Evolutionary conservation across 2,797 vertebrate species (phyloP).

Genomic region (Threskiornis aethiopicus): DNA sequence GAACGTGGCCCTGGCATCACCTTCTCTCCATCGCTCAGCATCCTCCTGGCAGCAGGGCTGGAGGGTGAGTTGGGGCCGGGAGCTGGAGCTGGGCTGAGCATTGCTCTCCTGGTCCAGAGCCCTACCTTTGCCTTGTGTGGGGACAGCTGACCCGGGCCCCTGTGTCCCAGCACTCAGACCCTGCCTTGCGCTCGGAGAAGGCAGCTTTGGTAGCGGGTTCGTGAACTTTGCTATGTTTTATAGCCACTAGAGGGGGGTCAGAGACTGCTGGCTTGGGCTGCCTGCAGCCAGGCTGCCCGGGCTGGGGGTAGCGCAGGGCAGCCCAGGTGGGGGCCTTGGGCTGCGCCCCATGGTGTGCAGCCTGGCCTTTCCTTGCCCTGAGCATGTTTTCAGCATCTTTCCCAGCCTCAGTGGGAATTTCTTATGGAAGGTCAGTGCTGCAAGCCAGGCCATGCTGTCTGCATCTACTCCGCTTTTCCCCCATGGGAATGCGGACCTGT

Average conservation of each 20-base stretch:
- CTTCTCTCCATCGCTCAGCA: background rate
- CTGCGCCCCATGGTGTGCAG: background rate
- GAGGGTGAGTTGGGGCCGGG: background rate
- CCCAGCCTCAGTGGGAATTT: background rate
- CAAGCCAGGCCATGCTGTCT: background rate
- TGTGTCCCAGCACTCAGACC: background rate
- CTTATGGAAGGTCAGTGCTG: background rate
- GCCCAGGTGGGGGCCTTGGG: background rate
- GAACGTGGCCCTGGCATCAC: background rate
- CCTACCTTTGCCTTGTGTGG: background rate
- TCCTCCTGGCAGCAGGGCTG: background rate
- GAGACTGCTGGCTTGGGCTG: conserved; percentile 53
- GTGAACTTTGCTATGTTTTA: conserved; percentile 64
- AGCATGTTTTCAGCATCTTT: background rate
- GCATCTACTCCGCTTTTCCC: background rate
- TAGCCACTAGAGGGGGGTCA: conserved; percentile 65
- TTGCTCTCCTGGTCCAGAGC: background rate
- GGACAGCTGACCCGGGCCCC: background rate
- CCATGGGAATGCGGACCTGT: fast-evolving
- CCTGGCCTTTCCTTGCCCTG: background rate
- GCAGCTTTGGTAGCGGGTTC: background rate
- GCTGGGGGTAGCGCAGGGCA: background rate
- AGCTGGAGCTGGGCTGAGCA: background rate
- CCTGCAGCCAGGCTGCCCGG: background rate
- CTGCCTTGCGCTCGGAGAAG: background rate